A percentile compares a stretch with the other conserved stretches of the same genome.
phyloP scores from a whole-genome alignment of 1,140 invertebrate genomes.

The Tetramorium simillimum region DNA sequence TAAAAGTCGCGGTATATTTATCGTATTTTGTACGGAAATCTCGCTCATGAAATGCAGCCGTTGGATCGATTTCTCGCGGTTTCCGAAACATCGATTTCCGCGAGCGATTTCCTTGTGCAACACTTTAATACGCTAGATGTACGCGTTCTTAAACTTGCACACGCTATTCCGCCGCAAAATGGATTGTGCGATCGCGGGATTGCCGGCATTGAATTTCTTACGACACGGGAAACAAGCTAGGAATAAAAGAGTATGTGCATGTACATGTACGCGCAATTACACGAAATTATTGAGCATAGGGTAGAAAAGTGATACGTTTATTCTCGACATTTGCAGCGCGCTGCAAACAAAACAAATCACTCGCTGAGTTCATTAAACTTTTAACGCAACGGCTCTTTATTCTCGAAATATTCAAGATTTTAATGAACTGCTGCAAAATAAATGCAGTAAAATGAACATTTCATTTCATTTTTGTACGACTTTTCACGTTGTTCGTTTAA shows the following conservation, averaged over 20 bases:
- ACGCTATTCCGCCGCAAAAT: constrained; percentile 12
- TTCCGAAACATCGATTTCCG: neutral
- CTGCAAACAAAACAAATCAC: neutral
- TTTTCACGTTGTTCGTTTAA: neutral
- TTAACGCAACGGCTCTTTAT: neutral
- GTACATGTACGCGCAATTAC: constrained; percentile 13
- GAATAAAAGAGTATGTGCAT: neutral
- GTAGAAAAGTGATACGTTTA: neutral
- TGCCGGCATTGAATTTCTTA: constrained; percentile 5
- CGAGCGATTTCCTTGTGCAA: neutral
- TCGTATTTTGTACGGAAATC: constrained; percentile 10
- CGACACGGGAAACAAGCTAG: neutral
- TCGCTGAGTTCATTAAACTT: neutral
- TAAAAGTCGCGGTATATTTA: constrained; percentile 33
- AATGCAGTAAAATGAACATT: neutral
- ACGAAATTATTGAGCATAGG: neutral
- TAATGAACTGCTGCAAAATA: neutral
- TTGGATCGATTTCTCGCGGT: constrained; percentile 7
- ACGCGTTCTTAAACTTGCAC: constrained; percentile 1
- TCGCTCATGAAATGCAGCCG: constrained; percentile 7
- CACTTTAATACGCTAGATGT: neutral
- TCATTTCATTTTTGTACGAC: neutral
- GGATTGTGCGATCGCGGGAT: constrained; percentile 16
- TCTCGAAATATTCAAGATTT: neutral
- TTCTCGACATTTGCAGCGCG: neutral